These are phyloP conservation scores for Cyclophora punctaria DNA, from an alignment of 2,888 invertebrate species.

Conservation along the genomic window DNA sequence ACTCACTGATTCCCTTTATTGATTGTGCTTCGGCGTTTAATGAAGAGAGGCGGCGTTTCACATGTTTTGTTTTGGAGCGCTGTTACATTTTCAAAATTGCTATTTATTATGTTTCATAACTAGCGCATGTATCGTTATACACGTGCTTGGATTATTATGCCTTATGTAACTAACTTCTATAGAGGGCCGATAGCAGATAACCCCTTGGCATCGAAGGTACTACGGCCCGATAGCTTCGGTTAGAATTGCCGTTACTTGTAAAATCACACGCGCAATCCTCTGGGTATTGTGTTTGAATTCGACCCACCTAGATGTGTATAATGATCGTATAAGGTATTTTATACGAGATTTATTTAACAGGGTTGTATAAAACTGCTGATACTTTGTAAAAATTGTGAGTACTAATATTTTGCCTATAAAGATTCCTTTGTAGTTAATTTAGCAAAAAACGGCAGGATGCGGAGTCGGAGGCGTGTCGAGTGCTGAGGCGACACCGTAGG, in stretches of 20 bases:
- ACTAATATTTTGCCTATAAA: constrained; percentile 42
- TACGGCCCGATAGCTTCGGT: constrained; percentile 51
- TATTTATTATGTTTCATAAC: no score
- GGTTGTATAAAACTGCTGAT: background rate
- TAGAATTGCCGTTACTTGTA: constrained; percentile 62
- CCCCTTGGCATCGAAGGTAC: constrained; percentile 52
- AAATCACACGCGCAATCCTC: constrained; percentile 58
- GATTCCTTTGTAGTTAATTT: constrained; percentile 56
- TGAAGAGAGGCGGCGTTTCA: background rate
- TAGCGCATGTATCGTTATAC: constrained; percentile 9
- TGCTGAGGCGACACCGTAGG: constrained; percentile 37
- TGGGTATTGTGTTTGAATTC: constrained; percentile 27
- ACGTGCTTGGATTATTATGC: constrained; percentile 26
- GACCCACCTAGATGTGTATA: constrained; percentile 8
- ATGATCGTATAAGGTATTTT: constrained; percentile 12
- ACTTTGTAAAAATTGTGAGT: constrained; percentile 23
- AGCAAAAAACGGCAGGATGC: constrained; percentile 65
- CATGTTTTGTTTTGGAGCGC: no score
- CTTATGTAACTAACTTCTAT: constrained; percentile 29
- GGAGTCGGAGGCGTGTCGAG: constrained; percentile 61
- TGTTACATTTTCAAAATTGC: no score
- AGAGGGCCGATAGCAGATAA: constrained; percentile 59
- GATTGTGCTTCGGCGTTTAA: constrained; percentile 6
- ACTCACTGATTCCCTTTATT: constrained; percentile 17
- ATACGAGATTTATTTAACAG: constrained; percentile 1